Percentiles rank a stretch among this genome's conserved stretches.
These are phyloP conservation scores for Heliconius sara DNA, from an alignment of 2,888 invertebrate species.

Conservation along the genomic window DNA sequence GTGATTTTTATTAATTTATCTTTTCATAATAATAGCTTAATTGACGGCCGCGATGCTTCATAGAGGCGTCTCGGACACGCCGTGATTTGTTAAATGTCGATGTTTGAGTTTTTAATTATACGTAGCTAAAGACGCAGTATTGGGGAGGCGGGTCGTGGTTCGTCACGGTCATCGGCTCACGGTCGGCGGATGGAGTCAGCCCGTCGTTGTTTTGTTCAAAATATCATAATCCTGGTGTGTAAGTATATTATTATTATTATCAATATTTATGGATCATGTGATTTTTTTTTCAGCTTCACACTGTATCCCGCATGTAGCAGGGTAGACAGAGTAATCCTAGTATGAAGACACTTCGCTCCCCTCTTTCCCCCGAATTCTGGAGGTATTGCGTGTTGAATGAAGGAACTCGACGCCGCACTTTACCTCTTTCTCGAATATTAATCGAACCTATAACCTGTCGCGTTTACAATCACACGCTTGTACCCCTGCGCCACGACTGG, in stretches of 20 bases:
- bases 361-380: no score
- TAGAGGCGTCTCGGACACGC: conserved; percentile 60
- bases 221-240: conserved; percentile 37
- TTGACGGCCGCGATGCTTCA: conserved; percentile 75
- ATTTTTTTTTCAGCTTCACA: background rate
- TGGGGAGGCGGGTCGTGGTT: conserved; percentile 72
- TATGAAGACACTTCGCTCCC: no score
- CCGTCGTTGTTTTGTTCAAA: conserved; percentile 54
- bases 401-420: no score
- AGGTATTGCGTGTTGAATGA: no score
- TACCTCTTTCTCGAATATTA: no score
- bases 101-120: conserved; percentile 82
- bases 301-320: no score
- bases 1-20: conserved; percentile 68
- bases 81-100: conserved; percentile 78
- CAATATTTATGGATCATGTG: background rate
- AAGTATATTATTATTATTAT: conserved; percentile 23
- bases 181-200: conserved; percentile 48
- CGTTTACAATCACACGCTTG: no score
- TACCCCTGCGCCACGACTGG: no score
- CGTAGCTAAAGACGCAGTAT: conserved; percentile 77
- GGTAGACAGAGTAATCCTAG: no score
- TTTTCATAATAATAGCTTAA: conserved; percentile 72
- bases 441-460: no score
- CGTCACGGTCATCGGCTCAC: conserved; percentile 66